Conservation (phyloP, 92 coral and sea anemone species). For the Epizoanthus rinbou region DNA sequence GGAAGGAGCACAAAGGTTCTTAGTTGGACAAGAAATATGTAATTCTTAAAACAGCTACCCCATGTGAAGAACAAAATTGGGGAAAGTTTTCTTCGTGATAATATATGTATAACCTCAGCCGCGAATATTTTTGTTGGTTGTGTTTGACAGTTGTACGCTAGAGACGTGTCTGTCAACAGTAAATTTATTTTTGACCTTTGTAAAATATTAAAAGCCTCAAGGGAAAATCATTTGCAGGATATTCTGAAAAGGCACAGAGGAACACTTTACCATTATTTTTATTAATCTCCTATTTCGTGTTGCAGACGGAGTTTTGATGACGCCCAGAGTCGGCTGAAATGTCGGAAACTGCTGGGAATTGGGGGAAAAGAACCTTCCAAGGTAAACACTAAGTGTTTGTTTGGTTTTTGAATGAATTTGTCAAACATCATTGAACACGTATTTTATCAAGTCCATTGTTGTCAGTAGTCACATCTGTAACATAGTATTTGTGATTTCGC, state of each 20-base stretch:
- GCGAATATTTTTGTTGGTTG: neutral
- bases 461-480: no score
- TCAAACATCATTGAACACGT: no score
- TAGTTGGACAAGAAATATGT: neutral
- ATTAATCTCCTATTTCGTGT: neutral
- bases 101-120: neutral
- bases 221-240: neutral
- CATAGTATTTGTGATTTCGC: no score
- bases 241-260: no score
- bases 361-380: conserved; percentile 97
- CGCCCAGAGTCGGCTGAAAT: conserved; percentile 96
- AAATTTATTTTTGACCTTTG: neutral
- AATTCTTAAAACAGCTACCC: neutral
- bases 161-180: conserved; percentile 6
- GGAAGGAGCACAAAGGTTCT: neutral
- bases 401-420: no score
- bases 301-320: conserved; percentile 97
- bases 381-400: conserved; percentile 49
- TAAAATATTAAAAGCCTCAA: neutral
- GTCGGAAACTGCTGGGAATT: conserved; percentile 94
- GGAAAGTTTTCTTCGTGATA: neutral
- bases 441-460: no score
- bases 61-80: neutral
- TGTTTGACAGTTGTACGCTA: no score
- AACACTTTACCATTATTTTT: no score